Evolutionary conservation across 2,797 vertebrate genomes (phyloP), one percentile per base, ranked within the genome.

Genomic region (Pseudomugil gertrudae): DNA sequence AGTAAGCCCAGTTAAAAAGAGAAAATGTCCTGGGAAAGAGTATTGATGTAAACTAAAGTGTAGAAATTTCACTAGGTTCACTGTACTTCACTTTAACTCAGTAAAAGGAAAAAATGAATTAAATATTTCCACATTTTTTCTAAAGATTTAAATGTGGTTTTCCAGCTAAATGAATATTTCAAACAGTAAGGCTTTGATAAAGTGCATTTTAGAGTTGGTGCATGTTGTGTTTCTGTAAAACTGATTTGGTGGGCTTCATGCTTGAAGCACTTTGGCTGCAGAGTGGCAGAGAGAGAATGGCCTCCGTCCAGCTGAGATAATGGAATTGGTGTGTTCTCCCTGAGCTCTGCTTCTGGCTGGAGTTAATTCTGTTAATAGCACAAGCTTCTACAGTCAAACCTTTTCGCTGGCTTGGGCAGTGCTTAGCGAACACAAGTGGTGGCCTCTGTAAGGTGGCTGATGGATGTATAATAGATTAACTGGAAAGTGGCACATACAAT

Each of bases 321-420:
- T 94, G 93, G 93, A 94, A 94, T 94, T 93, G 93, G 91, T 92
- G 88, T 94, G 92, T 94, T 93, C 86, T 93, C 91, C 86, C 91
- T 72, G 85, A 91, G 91, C 89, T 83, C 86, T 71, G 84, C 88
- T 93, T 86, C 91, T 93, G 89, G 92, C 89, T 89, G 91, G 90
- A 94, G 89, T 93, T 94, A 94, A 94, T 94, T 94, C 92, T 87
- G 91, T 93, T 94, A 94, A 93, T 94, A 93, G 92, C 91, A 84
- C 79, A 67, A 84, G 84, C 89, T 85, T 89, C 92, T 81, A 71
- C 81, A 75, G 85, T 87, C 86, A 79, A 83, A 83, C 68, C 76
- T 66, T 66, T 83, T 79, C 57, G 27, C 64, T 75, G 72, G 82
- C 79, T 80, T 78, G 73, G 76, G 75, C 80, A 56, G 67, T 27